Base-by-base conservation (phyloP, 2,888 invertebrate species). In the Anodontia alba region DNA sequence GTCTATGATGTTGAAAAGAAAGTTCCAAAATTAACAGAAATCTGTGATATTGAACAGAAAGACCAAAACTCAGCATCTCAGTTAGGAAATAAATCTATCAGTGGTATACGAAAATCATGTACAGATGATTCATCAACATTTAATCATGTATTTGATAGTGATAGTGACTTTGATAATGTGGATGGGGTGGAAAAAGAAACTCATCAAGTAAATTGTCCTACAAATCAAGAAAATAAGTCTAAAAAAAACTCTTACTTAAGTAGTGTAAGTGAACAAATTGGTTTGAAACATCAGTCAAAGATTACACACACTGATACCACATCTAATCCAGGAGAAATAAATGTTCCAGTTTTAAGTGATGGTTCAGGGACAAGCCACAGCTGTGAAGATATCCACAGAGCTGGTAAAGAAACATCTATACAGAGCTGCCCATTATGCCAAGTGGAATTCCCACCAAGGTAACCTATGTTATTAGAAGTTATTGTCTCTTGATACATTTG, bases 351-450 rank as follows among this genome's bases (percentile, higher is more conserved):
- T 5, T 5, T 49, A 3, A 49, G 49, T 49, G 49, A 20, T 17
- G 49, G 17, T 49, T 20, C 49, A 8, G 3, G 12, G 3, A 49
- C 49, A 49, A 49, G 49, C 49, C 20, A 10, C 49, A n/a, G n/a
- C n/a, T n/a, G n/a, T n/a, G n/a, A n/a, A n/a, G n/a, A n/a, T n/a
- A n/a, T n/a, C n/a, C n/a, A n/a, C n/a, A n/a, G n/a, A n/a, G 33
- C 33, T 29, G 17, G 1, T 17, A 31, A 62, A n/a, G n/a, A 12
- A 54, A 10, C 10, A 15, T 33, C 62, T 33, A 17, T 85, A 5
- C 43, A 68, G 33, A 57, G 74, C 17, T 85, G 82, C 78, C 83
- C 83, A 29, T 66, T 85, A 33, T 85, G 82, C 51, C 80, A 76
- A 46, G 49, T 69, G 54, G 42, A 66, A 20, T 83, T 85, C 72